These are phyloP conservation scores for Andrena haemorrhoa DNA, from an alignment of 2,888 invertebrate genomes.

Conservation along the genomic window DNA sequence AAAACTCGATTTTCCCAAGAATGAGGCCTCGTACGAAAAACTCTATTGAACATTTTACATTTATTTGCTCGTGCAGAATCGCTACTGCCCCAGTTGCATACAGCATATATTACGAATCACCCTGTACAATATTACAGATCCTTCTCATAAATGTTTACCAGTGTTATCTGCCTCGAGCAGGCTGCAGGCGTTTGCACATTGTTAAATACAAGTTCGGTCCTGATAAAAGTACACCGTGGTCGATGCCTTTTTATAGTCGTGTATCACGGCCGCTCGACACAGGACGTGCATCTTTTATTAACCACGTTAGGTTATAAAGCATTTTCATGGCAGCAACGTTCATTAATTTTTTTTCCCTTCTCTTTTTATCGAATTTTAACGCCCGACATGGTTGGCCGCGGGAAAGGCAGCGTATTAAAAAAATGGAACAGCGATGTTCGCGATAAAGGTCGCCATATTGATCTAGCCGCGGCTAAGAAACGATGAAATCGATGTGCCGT, in stretches of 20 bases:
- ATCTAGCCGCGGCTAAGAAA: conserved; percentile 1
- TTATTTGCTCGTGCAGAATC: too few relatives aligned
- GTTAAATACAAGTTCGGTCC: conserved; percentile 52
- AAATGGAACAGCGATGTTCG: background rate
- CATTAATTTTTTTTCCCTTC: conserved; percentile 52
- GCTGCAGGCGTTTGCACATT: conserved; percentile 21
- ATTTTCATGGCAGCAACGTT: conserved; percentile 50
- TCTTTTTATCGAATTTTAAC: conserved; percentile 51
- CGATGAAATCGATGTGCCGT: conserved; percentile 28
- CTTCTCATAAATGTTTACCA: background rate
- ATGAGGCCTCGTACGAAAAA: too few relatives aligned
- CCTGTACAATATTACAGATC: too few relatives aligned
- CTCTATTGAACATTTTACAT: too few relatives aligned
- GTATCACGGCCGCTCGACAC: conserved; percentile 44
- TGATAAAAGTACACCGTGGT: conserved; percentile 48
- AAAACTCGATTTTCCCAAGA: too few relatives aligned
- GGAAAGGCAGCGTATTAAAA: background rate
- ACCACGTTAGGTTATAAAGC: conserved; percentile 58
- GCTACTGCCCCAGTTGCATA: too few relatives aligned
- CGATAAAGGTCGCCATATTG: conserved; percentile 36
- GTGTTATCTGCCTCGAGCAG: conserved; percentile 26
- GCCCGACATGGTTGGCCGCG: conserved; percentile 33
- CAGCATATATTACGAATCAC: too few relatives aligned
- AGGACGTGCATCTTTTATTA: conserved; percentile 64
- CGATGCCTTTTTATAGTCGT: conserved; percentile 41